A percentile compares a stretch with the other conserved stretches of the same genome.
These are phyloP conservation scores for Drosophila sulfurigaster DNA, from an alignment of 1,140 invertebrate species.

Conservation along the genomic window DNA sequence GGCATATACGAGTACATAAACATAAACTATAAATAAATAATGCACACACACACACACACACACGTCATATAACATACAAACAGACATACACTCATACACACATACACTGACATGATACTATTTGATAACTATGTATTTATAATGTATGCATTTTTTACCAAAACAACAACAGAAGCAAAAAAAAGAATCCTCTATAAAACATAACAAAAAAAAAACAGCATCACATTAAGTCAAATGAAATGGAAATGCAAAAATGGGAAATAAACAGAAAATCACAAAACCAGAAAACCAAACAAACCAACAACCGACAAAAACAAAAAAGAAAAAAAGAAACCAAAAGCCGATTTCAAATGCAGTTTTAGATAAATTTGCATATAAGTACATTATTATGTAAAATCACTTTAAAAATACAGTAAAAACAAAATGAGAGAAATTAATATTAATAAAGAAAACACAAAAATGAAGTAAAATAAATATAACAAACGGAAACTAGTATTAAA, in stretches of 20 bases:
- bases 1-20: constrained; percentile 63
- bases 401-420: constrained; percentile 66
- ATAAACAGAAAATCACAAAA: constrained; percentile 30
- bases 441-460: constrained; percentile 24
- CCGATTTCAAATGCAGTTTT: constrained; percentile 69
- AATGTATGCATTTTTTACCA: constrained; percentile 83
- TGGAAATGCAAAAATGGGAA: constrained; percentile 35
- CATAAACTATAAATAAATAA: constrained; percentile 51
- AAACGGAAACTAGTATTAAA: constrained; percentile 73
- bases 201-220: neutral
- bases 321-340: constrained; percentile 26
- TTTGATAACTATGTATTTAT: constrained; percentile 84
- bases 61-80: constrained; percentile 42
- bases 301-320: neutral
- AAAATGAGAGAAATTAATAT: constrained; percentile 17
- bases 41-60: constrained; percentile 35
- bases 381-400: constrained; percentile 83
- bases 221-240: constrained; percentile 54
- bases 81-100: constrained; percentile 35
- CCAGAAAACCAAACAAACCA: constrained; percentile 33
- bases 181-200: constrained; percentile 26
- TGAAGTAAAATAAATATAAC: constrained; percentile 28
- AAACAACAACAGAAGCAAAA: constrained; percentile 48
- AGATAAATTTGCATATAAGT: constrained; percentile 79
- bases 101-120: constrained; percentile 58